phyloP scores from a whole-genome alignment of 1,140 invertebrate species.

The Drosophila mojavensis region DNA sequence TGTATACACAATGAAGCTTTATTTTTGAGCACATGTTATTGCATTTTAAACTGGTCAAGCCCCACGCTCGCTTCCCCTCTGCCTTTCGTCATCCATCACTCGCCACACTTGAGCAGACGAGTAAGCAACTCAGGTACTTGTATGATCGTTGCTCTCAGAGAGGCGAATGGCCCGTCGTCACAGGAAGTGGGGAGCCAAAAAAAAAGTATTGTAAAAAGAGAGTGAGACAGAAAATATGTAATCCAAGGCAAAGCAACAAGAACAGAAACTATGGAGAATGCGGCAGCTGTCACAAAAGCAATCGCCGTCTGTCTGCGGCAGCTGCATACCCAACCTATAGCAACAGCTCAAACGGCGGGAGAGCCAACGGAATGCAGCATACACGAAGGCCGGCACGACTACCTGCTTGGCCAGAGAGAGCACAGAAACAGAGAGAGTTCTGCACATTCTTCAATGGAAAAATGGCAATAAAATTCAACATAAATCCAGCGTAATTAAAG shows the following conservation, averaged over 20 bases:
- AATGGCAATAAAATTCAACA: slow-evolving; percentile 39
- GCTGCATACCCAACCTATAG: slow-evolving; percentile 14
- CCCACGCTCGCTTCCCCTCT: not conserved
- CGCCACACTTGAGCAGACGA: slow-evolving; percentile 4
- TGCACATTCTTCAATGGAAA: slow-evolving; percentile 47
- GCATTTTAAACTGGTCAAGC: slow-evolving; percentile 37
- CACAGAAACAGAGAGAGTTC: not conserved
- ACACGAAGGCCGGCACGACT: slow-evolving; percentile 19
- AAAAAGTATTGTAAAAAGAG: not conserved
- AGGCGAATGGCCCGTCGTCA: slow-evolving; percentile 29
- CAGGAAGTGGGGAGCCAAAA: slow-evolving; percentile 38
- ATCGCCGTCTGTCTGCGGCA: not conserved
- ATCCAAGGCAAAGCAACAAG: slow-evolving; percentile 7
- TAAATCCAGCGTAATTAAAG: slow-evolving; percentile 34
- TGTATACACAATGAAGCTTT: not conserved
- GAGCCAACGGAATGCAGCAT: slow-evolving; percentile 20
- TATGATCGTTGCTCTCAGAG: slow-evolving; percentile 14
- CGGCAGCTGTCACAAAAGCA: slow-evolving; percentile 20
- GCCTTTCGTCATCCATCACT: not conserved
- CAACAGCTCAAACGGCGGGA: not conserved
- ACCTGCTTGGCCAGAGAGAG: slow-evolving; percentile 21
- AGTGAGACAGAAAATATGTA: slow-evolving; percentile 15
- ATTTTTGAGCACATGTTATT: slow-evolving; percentile 21
- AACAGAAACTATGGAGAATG: slow-evolving; percentile 21
- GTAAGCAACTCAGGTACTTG: slow-evolving; percentile 14